Evolutionary conservation across 2,888 invertebrate species (phyloP).

Genomic region (Melikaiella ostensackeni): DNA sequence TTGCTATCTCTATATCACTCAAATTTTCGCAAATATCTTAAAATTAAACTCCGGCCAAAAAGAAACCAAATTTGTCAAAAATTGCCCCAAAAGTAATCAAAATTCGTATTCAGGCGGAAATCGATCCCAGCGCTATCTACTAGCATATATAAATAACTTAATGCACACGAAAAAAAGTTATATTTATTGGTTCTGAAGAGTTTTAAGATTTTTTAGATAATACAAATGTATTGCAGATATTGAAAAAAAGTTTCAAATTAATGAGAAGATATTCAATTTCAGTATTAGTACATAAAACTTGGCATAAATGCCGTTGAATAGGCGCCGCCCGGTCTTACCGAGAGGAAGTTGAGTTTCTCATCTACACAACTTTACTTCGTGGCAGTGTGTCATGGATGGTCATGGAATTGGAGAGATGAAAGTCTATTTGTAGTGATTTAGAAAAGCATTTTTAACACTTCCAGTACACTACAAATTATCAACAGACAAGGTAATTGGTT

Average conservation of each 20-base stretch:
- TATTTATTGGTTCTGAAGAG: not conserved
- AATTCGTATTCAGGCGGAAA: too few relatives aligned
- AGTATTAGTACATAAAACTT: not conserved
- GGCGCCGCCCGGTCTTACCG: not conserved
- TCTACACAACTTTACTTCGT: conserved; percentile 17
- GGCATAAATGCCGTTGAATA: not conserved
- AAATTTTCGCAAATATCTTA: too few relatives aligned
- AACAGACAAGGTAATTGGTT: conserved; percentile 9
- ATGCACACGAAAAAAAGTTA: not conserved
- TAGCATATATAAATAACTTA: too few relatives aligned
- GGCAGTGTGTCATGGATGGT: conserved; percentile 12
- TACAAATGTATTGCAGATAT: not conserved
- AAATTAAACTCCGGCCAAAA: too few relatives aligned
- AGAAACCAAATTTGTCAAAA: too few relatives aligned
- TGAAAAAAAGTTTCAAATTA: not conserved
- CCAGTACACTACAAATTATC: conserved; percentile 13
- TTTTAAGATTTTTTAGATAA: not conserved
- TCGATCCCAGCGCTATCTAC: too few relatives aligned
- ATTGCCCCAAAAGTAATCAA: too few relatives aligned
- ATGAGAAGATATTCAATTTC: not conserved
- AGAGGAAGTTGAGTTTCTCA: not conserved
- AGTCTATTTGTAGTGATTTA: conserved; percentile 18
- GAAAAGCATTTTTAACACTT: not conserved
- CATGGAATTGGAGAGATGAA: conserved; percentile 9
- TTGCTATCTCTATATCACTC: too few relatives aligned